phyloP scores from a whole-genome alignment of 2,113 vertebrate species.

The Cinclus mexicanus region DNA sequence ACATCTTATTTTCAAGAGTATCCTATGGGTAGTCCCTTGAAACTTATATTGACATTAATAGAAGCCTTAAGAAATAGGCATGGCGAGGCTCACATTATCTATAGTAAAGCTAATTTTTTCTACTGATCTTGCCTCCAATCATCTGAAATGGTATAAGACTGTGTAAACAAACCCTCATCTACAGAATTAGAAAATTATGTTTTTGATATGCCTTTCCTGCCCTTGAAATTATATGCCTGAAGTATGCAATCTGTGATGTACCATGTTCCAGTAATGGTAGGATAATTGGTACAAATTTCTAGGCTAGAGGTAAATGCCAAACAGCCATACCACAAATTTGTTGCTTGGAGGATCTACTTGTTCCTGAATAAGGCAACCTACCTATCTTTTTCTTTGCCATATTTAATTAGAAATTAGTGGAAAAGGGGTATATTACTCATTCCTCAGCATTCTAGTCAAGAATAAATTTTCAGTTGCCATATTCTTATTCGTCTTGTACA shows the following conservation, averaged over 20 bases:
- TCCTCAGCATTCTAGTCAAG: not conserved
- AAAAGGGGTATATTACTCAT: constrained; percentile 8
- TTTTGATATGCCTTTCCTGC: constrained; percentile 42
- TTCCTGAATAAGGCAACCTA: not conserved
- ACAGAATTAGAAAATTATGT: constrained; percentile 50
- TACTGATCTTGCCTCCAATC: constrained; percentile 31
- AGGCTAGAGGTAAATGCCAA: constrained; percentile 46
- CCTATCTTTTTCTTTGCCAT: not conserved
- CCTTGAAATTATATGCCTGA: constrained; percentile 52
- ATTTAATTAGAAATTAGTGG: constrained; percentile 33
- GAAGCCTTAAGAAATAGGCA: constrained; percentile 67
- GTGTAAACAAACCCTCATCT: constrained; percentile 64
- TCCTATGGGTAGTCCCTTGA: constrained; percentile 60
- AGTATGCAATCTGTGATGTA: constrained; percentile 32
- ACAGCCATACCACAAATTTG: not conserved
- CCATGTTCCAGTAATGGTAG: constrained; percentile 42
- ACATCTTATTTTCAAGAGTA: constrained; percentile 69
- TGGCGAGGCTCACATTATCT: constrained; percentile 49
- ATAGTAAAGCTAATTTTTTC: constrained; percentile 42
- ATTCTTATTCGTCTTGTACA: not conserved
- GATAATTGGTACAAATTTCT: constrained; percentile 60
- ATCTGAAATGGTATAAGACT: constrained; percentile 26
- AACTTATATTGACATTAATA: constrained; percentile 72
- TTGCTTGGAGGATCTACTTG: constrained; percentile 7
- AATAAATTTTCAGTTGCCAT: constrained; percentile 18